Evolutionary conservation across 2,888 invertebrate genomes (phyloP).

Genomic region (Sipha maydis): DNA sequence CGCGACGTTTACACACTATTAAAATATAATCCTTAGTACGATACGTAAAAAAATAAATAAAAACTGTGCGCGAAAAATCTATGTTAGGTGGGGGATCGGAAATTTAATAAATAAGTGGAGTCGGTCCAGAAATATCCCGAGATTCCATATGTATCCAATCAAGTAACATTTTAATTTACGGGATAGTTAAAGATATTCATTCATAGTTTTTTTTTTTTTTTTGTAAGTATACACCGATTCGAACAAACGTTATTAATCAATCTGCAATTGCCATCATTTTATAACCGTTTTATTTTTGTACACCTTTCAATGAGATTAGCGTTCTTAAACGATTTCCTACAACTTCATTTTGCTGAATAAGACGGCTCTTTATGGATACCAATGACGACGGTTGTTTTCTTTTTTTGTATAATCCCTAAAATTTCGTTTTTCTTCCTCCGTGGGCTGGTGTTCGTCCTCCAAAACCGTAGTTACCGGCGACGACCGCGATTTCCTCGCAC

Average conservation of each 20-base stretch:
- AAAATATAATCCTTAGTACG: too few species aligned
- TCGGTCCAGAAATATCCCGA: background rate
- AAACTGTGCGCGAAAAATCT: background rate
- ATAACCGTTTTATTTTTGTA: background rate
- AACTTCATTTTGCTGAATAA: too few species aligned
- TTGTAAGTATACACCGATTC: background rate
- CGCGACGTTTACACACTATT: too few species aligned
- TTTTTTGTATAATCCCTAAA: background rate
- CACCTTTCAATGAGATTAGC: too few species aligned
- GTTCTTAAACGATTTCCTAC: too few species aligned
- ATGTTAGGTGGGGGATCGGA: background rate
- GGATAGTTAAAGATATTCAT: constrained; percentile 5
- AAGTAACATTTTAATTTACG: constrained; percentile 32
- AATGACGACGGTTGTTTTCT: background rate
- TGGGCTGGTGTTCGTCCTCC: background rate
- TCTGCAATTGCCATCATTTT: background rate
- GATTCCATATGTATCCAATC: background rate
- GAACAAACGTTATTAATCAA: constrained; percentile 6
- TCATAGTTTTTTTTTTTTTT: background rate
- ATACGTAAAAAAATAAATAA: background rate
- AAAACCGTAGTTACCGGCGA: too few species aligned
- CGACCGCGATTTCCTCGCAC: too few species aligned
- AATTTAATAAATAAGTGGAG: background rate
- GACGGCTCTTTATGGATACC: background rate
- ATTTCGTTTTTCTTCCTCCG: background rate